Percentiles rank a stretch among this genome's conserved stretches.
phyloP scores from a whole-genome alignment of 2,888 invertebrate genomes.

The Blomia tropicalis region DNA sequence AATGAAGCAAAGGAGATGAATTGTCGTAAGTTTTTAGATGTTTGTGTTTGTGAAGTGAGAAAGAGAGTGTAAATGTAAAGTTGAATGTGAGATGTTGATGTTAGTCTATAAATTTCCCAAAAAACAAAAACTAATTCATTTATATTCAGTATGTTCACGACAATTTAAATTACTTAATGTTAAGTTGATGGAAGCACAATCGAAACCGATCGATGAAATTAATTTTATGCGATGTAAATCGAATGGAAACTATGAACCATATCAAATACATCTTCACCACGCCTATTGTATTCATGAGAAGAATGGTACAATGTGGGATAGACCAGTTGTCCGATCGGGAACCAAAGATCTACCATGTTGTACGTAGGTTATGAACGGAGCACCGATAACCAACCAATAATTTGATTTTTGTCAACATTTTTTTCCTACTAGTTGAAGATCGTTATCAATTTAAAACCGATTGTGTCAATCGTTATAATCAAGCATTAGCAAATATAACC shows the following conservation, averaged over 20 bases:
- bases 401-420: not conserved
- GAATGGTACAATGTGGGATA: not conserved
- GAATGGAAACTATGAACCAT: conserved; percentile 50
- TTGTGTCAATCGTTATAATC: conserved; percentile 23
- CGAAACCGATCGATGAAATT: not conserved
- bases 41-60: conserved; percentile 14
- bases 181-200: conserved; percentile 1
- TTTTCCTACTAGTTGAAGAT: not conserved
- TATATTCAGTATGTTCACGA: conserved; percentile 26
- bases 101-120: too few relatives aligned
- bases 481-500: conserved; percentile 34
- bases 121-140: too few relatives aligned
- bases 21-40: conserved; percentile 50
- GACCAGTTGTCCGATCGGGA: not conserved
- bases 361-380: too few relatives aligned
- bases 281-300: conserved; percentile 47
- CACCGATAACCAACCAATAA: too few relatives aligned
- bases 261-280: conserved; percentile 47
- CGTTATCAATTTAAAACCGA: conserved; percentile 10
- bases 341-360: conserved; percentile 28
- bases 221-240: conserved; percentile 42
- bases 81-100: too few relatives aligned
- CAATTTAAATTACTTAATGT: conserved; percentile 24
- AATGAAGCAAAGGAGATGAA: conserved; percentile 46
- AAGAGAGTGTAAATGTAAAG: too few relatives aligned